Conservation (phyloP, 2,888 invertebrate genomes). For the Parapristionchus giblindavisi region DNA sequence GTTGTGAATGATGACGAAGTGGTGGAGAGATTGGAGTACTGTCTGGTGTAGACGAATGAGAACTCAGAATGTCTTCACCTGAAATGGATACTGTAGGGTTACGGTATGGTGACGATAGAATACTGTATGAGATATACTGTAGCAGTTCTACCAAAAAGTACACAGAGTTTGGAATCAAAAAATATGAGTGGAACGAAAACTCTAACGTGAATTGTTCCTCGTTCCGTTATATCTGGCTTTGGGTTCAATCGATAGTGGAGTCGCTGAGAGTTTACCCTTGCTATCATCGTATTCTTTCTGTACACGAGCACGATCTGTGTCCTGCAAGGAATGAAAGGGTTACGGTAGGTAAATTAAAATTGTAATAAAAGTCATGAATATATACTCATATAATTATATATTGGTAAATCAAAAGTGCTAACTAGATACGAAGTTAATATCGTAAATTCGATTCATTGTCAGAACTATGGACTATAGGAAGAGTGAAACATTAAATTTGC, state of each 20-base stretch:
- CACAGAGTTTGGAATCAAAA: not conserved
- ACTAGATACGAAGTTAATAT: no score
- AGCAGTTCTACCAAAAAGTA: not conserved
- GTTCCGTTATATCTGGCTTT: not conserved
- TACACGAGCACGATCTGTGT: conserved; percentile 17
- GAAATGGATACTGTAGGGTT: not conserved
- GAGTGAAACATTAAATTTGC: no score
- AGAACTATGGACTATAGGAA: no score
- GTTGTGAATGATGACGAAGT: not conserved
- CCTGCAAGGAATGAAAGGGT: not conserved
- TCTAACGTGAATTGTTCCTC: conserved; percentile 17
- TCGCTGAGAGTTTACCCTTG: not conserved
- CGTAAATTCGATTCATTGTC: no score
- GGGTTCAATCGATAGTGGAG: not conserved
- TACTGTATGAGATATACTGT: not conserved
- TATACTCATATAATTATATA: no score
- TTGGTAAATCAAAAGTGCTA: no score
- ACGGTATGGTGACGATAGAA: not conserved
- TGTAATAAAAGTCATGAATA: not conserved
- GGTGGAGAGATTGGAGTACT: not conserved
- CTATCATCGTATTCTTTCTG: conserved; percentile 29
- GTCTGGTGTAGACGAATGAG: not conserved
- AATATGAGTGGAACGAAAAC: not conserved
- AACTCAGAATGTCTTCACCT: conserved; percentile 20
- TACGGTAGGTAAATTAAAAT: not conserved